A percentile compares a stretch with the other conserved stretches of the same genome.
Conservation (phyloP, 2,113 vertebrate species). For the Trinectes maculatus region DNA sequence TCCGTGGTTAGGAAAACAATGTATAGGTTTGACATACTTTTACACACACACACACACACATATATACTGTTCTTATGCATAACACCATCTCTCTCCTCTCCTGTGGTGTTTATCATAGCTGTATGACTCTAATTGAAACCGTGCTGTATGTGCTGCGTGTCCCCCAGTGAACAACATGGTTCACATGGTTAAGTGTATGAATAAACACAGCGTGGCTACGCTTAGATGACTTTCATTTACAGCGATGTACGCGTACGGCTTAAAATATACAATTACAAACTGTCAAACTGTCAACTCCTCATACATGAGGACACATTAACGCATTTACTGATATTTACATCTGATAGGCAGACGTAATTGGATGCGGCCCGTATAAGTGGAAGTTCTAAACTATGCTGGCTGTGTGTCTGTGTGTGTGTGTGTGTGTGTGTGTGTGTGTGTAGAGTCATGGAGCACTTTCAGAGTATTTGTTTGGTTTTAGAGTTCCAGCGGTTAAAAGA, state of each 20-base stretch:
- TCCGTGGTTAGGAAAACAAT: conserved; percentile 31
- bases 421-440: conserved; percentile 8
- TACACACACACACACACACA: conserved; percentile 13
- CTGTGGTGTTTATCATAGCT: conserved; percentile 9
- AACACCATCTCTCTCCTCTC: not conserved
- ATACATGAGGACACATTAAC: conserved; percentile 27
- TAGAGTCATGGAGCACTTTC: conserved; percentile 45
- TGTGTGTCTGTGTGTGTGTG: conserved; percentile 11
- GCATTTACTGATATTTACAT: conserved; percentile 26
- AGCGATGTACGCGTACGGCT: conserved; percentile 19
- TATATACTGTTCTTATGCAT: not conserved
- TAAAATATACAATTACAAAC: conserved; percentile 18
- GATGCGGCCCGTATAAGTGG: conserved; percentile 7
- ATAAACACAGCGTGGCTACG: conserved; percentile 26
- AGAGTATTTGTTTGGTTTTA: conserved; percentile 63
- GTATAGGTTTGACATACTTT: not conserved
- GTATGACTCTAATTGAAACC: conserved; percentile 12
- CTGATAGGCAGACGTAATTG: conserved; percentile 18
- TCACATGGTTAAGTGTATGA: conserved; percentile 23
- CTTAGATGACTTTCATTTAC: not conserved
- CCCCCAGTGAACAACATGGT: conserved; percentile 33
- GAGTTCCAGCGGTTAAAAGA: conserved; percentile 55
- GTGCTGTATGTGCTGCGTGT: conserved; percentile 1
- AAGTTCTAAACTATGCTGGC: not conserved
- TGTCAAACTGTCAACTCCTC: conserved; percentile 50